phyloP scores from a whole-genome alignment of 1,140 invertebrate species.

The Cydia fagiglandana region DNA sequence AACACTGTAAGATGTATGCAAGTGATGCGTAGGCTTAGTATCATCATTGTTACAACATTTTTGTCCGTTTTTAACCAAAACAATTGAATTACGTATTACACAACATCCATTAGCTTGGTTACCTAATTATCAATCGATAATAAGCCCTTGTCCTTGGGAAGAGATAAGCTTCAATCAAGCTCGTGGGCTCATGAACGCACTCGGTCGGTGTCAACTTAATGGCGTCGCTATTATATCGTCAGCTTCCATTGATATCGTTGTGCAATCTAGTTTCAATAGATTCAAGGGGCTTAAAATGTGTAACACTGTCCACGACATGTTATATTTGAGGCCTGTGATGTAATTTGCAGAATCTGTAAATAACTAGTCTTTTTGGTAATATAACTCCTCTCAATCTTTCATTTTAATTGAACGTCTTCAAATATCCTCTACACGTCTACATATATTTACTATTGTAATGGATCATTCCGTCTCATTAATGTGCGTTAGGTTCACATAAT shows the following conservation, averaged over 20 bases:
- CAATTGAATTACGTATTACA: constrained; percentile 1
- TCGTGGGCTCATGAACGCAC: background rate
- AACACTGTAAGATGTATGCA: background rate
- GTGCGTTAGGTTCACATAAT: constrained; percentile 8
- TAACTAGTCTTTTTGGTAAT: too few relatives aligned
- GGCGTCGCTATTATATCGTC: constrained; percentile 7
- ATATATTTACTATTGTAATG: background rate
- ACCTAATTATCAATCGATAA: constrained; percentile 13
- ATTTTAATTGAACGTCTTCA: too few relatives aligned
- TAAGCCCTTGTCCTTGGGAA: constrained; percentile 16
- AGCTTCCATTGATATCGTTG: constrained; percentile 16
- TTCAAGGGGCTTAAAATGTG: background rate
- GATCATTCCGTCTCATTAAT: background rate
- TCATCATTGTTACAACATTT: constrained; percentile 2
- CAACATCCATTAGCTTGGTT: constrained; percentile 11
- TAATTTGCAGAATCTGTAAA: too few relatives aligned
- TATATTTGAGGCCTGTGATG: too few relatives aligned
- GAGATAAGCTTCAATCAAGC: constrained; percentile 23
- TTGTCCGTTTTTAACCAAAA: background rate
- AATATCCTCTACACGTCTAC: background rate
- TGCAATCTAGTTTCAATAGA: constrained; percentile 3
- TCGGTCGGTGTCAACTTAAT: constrained; percentile 3
- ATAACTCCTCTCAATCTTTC: too few relatives aligned
- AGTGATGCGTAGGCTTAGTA: constrained; percentile 3
- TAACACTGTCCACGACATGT: background rate